Conservation (phyloP, 2,888 invertebrate genomes). For the Altica lythri region DNA sequence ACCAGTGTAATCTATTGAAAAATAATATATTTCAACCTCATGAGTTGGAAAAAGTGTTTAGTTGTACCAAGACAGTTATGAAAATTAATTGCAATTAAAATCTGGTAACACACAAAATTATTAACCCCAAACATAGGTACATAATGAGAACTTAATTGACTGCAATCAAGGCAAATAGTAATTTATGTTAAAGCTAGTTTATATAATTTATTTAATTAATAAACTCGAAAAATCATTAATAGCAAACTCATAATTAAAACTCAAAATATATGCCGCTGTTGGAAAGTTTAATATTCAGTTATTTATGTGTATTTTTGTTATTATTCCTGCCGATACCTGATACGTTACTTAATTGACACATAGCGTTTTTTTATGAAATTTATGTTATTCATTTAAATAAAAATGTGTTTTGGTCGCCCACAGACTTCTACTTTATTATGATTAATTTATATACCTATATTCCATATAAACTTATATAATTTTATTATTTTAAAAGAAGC, state of each 20-base stretch:
- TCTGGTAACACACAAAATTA: background rate
- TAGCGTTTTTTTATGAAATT: constrained; percentile 17
- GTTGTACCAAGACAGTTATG: background rate
- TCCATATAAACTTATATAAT: too few species aligned
- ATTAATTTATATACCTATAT: too few species aligned
- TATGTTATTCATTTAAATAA: constrained; percentile 20
- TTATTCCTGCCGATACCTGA: background rate
- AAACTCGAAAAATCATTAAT: background rate
- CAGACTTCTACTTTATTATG: too few species aligned
- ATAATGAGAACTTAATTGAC: background rate
- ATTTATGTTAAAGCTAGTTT: background rate
- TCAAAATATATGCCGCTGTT: background rate
- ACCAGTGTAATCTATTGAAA: too few species aligned
- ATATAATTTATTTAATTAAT: background rate
- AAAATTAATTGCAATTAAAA: background rate
- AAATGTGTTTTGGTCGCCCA: constrained; percentile 10
- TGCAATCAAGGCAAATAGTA: background rate
- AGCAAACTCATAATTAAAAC: background rate
- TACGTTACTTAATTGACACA: constrained; percentile 13
- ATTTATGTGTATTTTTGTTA: background rate
- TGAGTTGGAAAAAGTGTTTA: too few species aligned
- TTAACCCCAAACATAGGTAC: background rate
- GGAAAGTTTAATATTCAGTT: background rate
- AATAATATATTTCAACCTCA: too few species aligned
- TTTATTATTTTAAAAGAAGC: too few species aligned